Base-by-base conservation (phyloP, 37 sponge, comb jelly and placozoan genomes). In the Haliclona indistincta region DNA sequence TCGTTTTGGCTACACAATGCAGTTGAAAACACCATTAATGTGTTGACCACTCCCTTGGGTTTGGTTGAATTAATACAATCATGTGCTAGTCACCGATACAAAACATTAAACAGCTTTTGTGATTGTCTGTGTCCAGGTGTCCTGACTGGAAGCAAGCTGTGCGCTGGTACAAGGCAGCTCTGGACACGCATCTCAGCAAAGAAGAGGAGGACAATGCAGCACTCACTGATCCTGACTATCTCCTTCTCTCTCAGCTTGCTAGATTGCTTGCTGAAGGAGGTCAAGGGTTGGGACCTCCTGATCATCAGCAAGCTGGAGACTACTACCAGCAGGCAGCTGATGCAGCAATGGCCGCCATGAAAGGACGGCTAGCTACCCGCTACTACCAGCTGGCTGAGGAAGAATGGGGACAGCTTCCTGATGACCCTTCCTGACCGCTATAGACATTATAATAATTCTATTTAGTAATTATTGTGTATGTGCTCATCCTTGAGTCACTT, bases 351-450 rank as follows among this genome's bases (percentile, higher is more conserved):
- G 84, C 63, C 0, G 78, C 83, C 15, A 87, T 91, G 89, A 95
- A 95, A 26, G 96, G 96, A 3, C 82, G 83, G 44, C 79, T 95
- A 32, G 88, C 96, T 40, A 91, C 58, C 70, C 87, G 88, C 83
- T 95, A 77, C 64, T 93, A 82, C 72, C 82, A 75, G 77, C 55
- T 86, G 28, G 94, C 94, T 3, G 94, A 93, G 64, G 94, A 93
- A 54, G 94, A 78, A 6, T 88, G 89, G 86, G n/a, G n/a, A n/a
- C n/a, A n/a, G n/a, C n/a, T n/a, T n/a, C n/a, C n/a, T n/a, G n/a
- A n/a, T n/a, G n/a, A n/a, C n/a, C n/a, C n/a, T n/a, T n/a, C n/a
- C n/a, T n/a, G n/a, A n/a, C n/a, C n/a, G n/a, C n/a, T n/a, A n/a
- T n/a, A n/a, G n/a, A n/a, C n/a, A n/a, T n/a, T n/a, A n/a, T n/a